A percentile compares a stretch with the other conserved stretches of the same genome.
Conservation (phyloP, 1,140 invertebrate genomes). For the Coenobita brevimanus region DNA sequence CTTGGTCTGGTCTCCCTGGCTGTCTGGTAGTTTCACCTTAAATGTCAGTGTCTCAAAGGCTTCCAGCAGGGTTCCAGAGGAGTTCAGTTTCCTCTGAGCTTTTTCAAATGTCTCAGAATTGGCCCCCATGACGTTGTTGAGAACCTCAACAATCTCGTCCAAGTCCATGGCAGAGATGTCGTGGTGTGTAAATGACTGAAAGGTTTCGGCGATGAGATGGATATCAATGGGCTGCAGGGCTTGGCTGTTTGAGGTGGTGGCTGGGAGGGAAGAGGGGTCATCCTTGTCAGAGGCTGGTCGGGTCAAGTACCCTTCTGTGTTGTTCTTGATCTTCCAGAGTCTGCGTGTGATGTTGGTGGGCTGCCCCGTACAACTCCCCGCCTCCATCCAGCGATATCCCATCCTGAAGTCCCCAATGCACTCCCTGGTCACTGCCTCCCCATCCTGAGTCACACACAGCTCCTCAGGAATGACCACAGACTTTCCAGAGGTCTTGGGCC, state of each 20-base stretch:
- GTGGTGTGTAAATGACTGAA: slow-evolving; percentile 13
- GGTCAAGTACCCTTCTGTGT: background rate
- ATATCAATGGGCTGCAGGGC: slow-evolving; percentile 51
- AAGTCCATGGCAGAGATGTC: background rate
- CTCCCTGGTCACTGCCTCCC: slow-evolving; percentile 55
- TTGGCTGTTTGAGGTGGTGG: slow-evolving; percentile 16
- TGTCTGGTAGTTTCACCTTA: slow-evolving; percentile 23
- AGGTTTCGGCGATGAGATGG: slow-evolving; percentile 42
- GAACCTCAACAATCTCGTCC: slow-evolving; percentile 48
- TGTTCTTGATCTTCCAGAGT: slow-evolving; percentile 35
- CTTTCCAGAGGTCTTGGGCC: slow-evolving; percentile 17
- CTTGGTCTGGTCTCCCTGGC: background rate
- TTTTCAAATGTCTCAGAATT: slow-evolving; percentile 8
- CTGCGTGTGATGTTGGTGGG: slow-evolving; percentile 37
- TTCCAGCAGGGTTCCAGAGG: slow-evolving; percentile 49
- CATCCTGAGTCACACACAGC: slow-evolving; percentile 52
- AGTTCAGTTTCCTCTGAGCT: slow-evolving; percentile 48
- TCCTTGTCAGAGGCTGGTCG: too few relatives aligned
- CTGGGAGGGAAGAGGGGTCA: background rate
- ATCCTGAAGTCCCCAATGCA: slow-evolving; percentile 57
- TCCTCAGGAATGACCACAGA: slow-evolving; percentile 46
- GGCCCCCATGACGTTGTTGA: slow-evolving; percentile 54
- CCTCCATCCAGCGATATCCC: slow-evolving; percentile 54
- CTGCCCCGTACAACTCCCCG: slow-evolving; percentile 32
- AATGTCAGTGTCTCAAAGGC: slow-evolving; percentile 61